Evolutionary conservation across 2,113 vertebrate species (phyloP).

Genomic region (Anoura caudifer): DNA sequence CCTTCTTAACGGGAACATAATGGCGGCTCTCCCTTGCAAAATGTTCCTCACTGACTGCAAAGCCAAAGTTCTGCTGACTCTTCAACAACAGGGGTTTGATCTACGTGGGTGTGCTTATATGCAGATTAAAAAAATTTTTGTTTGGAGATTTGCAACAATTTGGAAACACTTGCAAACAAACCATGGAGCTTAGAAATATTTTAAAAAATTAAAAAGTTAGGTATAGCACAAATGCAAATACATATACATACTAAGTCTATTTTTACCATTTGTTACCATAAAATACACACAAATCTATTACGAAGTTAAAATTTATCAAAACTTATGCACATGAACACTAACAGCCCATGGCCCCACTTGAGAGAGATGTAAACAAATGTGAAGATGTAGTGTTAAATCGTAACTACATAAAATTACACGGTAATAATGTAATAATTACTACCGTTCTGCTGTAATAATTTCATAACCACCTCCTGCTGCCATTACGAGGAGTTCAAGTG

Average conservation of each 20-base stretch:
- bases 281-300: background rate
- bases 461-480: background rate
- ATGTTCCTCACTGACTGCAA: background rate
- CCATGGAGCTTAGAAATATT: background rate
- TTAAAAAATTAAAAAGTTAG: background rate
- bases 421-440: no score
- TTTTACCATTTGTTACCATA: background rate
- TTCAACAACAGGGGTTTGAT: background rate
- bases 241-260: background rate
- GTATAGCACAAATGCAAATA: background rate
- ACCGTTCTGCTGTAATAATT: background rate
- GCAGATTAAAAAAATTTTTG: background rate
- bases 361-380: background rate
- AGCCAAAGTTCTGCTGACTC: background rate
- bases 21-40: background rate
- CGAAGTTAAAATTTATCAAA: background rate
- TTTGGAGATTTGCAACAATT: background rate
- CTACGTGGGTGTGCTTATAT: background rate
- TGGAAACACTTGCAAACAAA: background rate
- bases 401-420: background rate
- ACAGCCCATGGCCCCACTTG: background rate
- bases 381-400: background rate
- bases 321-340: background rate
- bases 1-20: background rate
- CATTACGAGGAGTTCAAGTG: background rate